These are phyloP conservation scores for Plodia interpunctella DNA, from an alignment of 1,140 invertebrate genomes.

Conservation along the genomic window DNA sequence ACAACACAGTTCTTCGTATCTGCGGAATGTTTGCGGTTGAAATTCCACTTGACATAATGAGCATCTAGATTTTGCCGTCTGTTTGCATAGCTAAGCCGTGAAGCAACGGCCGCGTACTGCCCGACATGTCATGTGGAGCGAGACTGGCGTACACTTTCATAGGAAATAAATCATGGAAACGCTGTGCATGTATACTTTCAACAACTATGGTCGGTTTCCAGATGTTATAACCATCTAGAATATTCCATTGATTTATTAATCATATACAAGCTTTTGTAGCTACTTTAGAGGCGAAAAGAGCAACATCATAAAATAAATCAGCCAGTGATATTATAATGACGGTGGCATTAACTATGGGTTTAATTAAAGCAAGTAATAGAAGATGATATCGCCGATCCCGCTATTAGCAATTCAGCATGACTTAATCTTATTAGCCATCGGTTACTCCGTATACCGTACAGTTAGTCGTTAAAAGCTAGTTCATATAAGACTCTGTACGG, in stretches of 20 bases:
- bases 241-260: background rate
- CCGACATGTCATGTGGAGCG: slow-evolving; percentile 71
- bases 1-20: too few relatives aligned
- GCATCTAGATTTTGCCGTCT: background rate
- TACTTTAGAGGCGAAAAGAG: background rate
- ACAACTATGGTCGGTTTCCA: slow-evolving; percentile 9
- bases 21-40: background rate
- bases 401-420: slow-evolving; percentile 18
- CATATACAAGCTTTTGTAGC: background rate
- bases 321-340: background rate
- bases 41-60: slow-evolving; percentile 3
- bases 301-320: background rate
- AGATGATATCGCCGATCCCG: slow-evolving; percentile 16
- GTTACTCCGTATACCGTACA: slow-evolving; percentile 17
- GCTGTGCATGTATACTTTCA: slow-evolving; percentile 28
- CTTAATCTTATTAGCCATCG: slow-evolving; percentile 20
- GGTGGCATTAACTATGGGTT: slow-evolving; percentile 4
- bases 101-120: slow-evolving; percentile 23
- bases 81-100: slow-evolving; percentile 35
- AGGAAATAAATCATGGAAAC: slow-evolving; percentile 55
- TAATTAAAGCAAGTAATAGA: slow-evolving; percentile 3
- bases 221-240: background rate
- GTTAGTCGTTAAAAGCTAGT: slow-evolving; percentile 9
- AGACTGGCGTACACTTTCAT: slow-evolving; percentile 62
- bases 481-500: background rate